Evolutionary conservation across 2,113 vertebrate species (phyloP), one percentile per base, ranked within the genome.

Genomic region (Sceloporus undulatus): DNA sequence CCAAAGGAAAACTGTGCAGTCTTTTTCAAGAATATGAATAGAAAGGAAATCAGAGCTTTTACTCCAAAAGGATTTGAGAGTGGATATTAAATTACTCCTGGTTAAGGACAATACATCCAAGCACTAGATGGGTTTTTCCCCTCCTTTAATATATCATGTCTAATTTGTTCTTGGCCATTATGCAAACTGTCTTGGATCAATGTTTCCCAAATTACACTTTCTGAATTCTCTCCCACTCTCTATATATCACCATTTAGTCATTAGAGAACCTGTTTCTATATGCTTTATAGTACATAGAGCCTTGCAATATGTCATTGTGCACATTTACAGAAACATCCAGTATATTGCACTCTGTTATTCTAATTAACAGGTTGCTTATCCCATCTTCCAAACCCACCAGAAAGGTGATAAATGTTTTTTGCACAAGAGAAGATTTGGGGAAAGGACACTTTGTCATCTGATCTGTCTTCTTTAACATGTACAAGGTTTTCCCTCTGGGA

Each of bases 351-450:
- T 76, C 59, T 23, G 42, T 40, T n/a, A 1, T 80, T 90, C 82
- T 79, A 84, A 90, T 81, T 54, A 40, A 59, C 85, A 83, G 38
- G 3, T 86, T 40, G 90, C 89, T 93, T 78, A 59, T 25, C 91
- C 34, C 0, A 0, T 14, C 87, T 89, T 87, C 40, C 40, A 92
- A 66, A 71, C 42, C 13, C 13, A 80, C 85, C 85, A 18, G 19
- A 82, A 93, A 90, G 79, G 56, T 59, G 11, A 91, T 83, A 83
- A 85, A 89, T 34, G 9, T 80, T 38, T 16, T 91, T 84, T 21
- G 4, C 56, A 85, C 40, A 81, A 0, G 85, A 68, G 38, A 70
- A 82, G 74, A 42, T 87, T 84, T 38, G 52, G 70, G 68, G 65
- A 91, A 93, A 81, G 71, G 71, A 75, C n/a, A 38, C 48, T 82